These are phyloP conservation scores for Machimus rusticus DNA, from an alignment of 2,888 invertebrate genomes.

Conservation along the genomic window DNA sequence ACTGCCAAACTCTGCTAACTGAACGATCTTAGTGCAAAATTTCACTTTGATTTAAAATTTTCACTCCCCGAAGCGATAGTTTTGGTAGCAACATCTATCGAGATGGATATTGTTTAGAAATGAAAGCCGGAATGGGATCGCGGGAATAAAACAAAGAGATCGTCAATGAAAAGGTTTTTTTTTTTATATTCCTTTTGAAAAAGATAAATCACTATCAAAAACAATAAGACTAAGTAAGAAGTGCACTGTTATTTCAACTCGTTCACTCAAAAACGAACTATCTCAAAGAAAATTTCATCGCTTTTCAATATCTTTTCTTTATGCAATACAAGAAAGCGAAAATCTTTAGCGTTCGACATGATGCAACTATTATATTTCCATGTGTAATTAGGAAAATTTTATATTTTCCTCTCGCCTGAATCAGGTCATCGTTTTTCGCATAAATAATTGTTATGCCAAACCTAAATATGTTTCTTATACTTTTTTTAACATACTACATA, in stretches of 20 bases:
- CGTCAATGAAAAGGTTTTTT: background rate
- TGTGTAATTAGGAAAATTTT: background rate
- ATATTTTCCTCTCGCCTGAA: background rate
- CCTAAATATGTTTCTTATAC: background rate
- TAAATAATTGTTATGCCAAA: background rate
- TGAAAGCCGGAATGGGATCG: background rate
- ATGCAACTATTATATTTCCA: background rate
- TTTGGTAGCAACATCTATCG: background rate
- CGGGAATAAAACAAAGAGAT: background rate
- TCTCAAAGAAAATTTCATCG: background rate
- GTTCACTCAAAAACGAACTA: background rate
- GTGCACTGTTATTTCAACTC: background rate
- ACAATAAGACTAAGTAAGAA: background rate
- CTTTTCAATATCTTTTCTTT: background rate
- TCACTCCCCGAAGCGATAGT: background rate
- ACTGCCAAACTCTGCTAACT: background rate
- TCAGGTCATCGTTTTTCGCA: background rate
- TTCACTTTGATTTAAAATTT: constrained; percentile 15
- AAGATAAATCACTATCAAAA: background rate
- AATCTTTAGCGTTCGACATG: background rate
- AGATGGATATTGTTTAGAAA: background rate
- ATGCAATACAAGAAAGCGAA: background rate
- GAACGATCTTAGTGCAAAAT: background rate
- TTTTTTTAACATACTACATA: no score
- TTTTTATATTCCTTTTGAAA: background rate